phyloP scores from a whole-genome alignment of 2,113 vertebrate species.

The Lepidothrix coronata region DNA sequence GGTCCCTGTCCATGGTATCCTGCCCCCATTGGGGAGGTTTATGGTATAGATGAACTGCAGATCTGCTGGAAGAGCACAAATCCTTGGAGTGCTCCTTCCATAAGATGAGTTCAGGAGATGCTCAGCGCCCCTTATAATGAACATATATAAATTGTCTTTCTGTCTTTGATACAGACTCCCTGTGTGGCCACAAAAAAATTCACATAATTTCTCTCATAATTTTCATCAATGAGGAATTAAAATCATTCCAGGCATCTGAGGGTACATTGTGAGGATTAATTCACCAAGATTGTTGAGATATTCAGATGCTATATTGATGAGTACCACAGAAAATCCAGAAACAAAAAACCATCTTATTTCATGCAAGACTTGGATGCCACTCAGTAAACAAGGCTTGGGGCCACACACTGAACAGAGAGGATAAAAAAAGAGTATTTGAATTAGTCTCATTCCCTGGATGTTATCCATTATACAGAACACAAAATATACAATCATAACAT shows the following conservation, averaged over 20 bases:
- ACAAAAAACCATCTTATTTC: constrained; percentile 48
- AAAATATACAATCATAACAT: constrained; percentile 58
- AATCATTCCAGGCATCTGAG: constrained; percentile 34
- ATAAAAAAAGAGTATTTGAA: constrained; percentile 57
- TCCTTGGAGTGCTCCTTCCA: background rate
- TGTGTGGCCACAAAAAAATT: background rate
- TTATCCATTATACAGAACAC: constrained; percentile 51
- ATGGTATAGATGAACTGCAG: background rate
- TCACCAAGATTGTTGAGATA: constrained; percentile 21
- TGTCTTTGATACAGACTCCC: background rate
- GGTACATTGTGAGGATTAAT: constrained; percentile 26
- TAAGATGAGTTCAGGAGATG: background rate
- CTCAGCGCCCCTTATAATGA: background rate
- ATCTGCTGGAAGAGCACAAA: background rate
- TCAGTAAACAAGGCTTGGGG: constrained; percentile 63
- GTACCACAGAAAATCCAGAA: constrained; percentile 51
- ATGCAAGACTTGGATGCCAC: constrained; percentile 50
- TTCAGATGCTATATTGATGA: constrained; percentile 36
- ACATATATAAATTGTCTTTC: background rate
- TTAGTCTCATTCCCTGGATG: constrained; percentile 52
- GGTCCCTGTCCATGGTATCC: constrained; percentile 31
- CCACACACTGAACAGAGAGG: constrained; percentile 55
- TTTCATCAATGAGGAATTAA: constrained; percentile 28
- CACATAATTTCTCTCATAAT: background rate
- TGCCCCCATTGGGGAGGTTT: background rate